Evolutionary conservation across 2,888 invertebrate genomes (phyloP).

Genomic region (Drosophila sordidapex): DNA sequence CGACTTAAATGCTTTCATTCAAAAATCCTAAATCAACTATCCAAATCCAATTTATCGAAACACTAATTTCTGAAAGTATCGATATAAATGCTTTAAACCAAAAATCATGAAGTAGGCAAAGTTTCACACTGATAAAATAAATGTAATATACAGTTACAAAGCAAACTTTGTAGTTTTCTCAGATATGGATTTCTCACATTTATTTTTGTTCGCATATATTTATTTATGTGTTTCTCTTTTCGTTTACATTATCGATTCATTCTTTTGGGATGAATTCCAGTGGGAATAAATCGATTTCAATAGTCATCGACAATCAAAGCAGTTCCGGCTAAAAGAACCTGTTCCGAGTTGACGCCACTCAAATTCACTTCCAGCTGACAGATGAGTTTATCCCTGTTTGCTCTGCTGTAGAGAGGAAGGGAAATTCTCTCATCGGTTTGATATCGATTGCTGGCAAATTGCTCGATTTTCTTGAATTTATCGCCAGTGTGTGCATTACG

Average conservation of each 20-base stretch:
- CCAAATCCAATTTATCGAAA: background rate
- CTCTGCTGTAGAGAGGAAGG: conserved; percentile 82
- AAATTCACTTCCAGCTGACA: conserved; percentile 79
- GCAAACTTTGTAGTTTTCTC: background rate
- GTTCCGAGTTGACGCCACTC: conserved; percentile 63
- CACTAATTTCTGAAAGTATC: background rate
- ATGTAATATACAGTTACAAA: background rate
- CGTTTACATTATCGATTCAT: conserved; percentile 16
- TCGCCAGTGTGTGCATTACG: conserved; percentile 9
- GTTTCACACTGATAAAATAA: background rate
- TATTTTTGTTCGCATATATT: conserved; percentile 6
- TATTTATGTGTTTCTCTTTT: conserved; percentile 17
- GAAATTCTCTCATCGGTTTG: conserved; percentile 18
- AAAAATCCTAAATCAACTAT: background rate
- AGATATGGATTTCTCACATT: conserved; percentile 10
- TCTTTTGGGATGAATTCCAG: conserved; percentile 33
- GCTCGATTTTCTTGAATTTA: conserved; percentile 41
- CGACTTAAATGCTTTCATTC: background rate
- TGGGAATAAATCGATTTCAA: conserved; percentile 40
- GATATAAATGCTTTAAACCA: background rate
- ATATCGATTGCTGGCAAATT: conserved; percentile 49
- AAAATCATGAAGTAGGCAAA: conserved; percentile 2
- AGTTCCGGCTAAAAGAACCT: conserved; percentile 82
- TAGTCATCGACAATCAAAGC: conserved; percentile 82
- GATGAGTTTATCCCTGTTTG: conserved; percentile 77